Base-by-base conservation (phyloP, 2,113 vertebrate genomes). In the Chrysochloris asiatica region DNA sequence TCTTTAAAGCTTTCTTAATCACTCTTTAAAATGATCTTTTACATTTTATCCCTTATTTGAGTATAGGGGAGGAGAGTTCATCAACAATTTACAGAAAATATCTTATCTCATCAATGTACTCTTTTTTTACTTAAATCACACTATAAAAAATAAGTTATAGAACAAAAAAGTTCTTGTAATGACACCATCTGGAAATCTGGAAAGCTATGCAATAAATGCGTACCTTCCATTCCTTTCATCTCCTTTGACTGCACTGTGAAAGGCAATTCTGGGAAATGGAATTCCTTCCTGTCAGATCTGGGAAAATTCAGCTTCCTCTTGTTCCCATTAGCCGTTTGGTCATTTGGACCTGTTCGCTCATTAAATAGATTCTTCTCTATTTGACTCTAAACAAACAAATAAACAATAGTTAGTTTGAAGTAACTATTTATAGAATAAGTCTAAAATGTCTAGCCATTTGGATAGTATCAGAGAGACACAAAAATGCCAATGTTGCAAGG, bases 221-320 rank as follows among this genome's bases (percentile, higher is more conserved):
- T 96, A 97, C 97, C 97, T 96, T 97, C 95, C 50, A 92, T 92
- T 87, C 90, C 90, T 95, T 96, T 97, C 33, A 94, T 43, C 75
- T 96, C 97, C 91, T 97, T 96, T 52, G 97, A 86, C 67, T 97
- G 97, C 69, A 91, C n/a, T 47, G 87, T 88, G 87, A 96, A 84
- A 45, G 95, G 93, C 61, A 98, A 73, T 84, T 96, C 97, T 78
- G 97, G 97, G 48, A 98, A 97, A 72, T 96, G 96, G 65, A 97
- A 96, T 54, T 97, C 96, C 84, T 95, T 96, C 81, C 91, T 97
- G 69, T 96, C 95, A 71, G 92, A 78, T 91, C 95, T 97, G 72
- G 90, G 79, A 83, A 97, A 95, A 83, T 96, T 97, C 76, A 94
- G 72, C 71, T 98, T 97, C 85, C 97, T 97, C 96, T 97, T 97